Conservation (phyloP, 2,888 invertebrate species). For the Imbricaverruca yamaguchii region DNA sequence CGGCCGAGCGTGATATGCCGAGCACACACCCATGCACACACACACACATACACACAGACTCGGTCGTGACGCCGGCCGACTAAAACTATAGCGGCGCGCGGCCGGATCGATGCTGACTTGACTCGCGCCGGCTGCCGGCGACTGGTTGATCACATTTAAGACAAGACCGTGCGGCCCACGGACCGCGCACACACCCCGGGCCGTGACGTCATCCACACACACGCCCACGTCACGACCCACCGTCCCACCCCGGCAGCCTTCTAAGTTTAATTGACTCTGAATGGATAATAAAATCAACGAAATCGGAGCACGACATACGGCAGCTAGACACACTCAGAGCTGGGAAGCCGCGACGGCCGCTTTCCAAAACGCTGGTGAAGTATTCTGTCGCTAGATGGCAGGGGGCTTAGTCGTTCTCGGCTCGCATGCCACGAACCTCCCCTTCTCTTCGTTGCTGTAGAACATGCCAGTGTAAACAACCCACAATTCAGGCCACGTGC, state of each 20-base stretch:
- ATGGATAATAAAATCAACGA: conserved; percentile 1
- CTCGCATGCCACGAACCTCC: neutral
- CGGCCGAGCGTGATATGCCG: too few relatives aligned
- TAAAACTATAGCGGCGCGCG: too few relatives aligned
- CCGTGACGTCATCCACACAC: neutral
- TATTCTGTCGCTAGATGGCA: neutral
- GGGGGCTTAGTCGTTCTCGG: neutral
- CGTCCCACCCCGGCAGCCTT: neutral
- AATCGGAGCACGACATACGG: neutral
- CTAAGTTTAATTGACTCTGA: neutral
- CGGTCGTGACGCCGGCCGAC: too few relatives aligned
- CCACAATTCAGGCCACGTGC: too few relatives aligned
- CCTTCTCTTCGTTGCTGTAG: neutral
- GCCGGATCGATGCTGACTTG: neutral
- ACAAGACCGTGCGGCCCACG: neutral
- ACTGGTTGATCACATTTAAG: neutral
- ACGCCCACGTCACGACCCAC: neutral
- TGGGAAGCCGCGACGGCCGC: neutral
- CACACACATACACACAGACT: too few relatives aligned
- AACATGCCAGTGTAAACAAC: too few relatives aligned
- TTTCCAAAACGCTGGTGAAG: neutral
- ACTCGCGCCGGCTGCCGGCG: neutral
- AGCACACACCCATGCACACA: too few relatives aligned
- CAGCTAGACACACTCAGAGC: neutral
- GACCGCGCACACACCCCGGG: neutral